Base-by-base conservation (phyloP, 1,140 invertebrate species). In the Pantala flavescens region DNA sequence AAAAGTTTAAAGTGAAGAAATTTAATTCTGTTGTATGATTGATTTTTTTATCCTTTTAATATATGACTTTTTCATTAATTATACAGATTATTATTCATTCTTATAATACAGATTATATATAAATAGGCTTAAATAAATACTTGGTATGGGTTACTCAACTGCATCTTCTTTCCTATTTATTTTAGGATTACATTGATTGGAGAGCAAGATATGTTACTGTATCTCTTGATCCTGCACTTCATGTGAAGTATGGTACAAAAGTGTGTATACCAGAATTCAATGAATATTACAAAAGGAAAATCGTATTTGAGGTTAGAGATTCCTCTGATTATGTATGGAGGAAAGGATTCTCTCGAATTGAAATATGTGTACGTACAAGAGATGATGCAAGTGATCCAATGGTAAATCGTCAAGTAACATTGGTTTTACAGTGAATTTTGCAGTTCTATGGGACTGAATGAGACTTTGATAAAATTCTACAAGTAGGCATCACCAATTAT, bases 231-330 rank as follows among this genome's bases (percentile, higher is more conserved):
- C 75, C 79, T 71, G 77, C 78, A 71, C 78, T 80, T 71, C 77
- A 75, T 28, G 78, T 85, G 74, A 77, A 80, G 0, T 86, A 86
- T 70, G 85, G 84, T 7, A 83, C 84, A 0, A 76, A 77, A 74
- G 73, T 85, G 0, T 86, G 85, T 73, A 82, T 85, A 74, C 84
- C 85, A 11, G 82, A 86, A 77, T 76, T 86, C 19, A 86, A 86
- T 75, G 73, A 80, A 74, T 84, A 85, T 78, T 85, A 82, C 76
- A 80, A 82, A 7, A 82, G 81, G 75, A 77, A 80, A 23, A 83
- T 86, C 75, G n/a, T n/a, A 73, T 77, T 81, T 24, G 77, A 84
- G 80, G 80, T 84, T 9, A 78, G 83, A 71, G 84, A 85, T 78
- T 76, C 78, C 12, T 81, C 81, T 1, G 76, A 75, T n/a, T 80